phyloP scores from a whole-genome alignment of 2,888 invertebrate species.

The Autographa gamma region DNA sequence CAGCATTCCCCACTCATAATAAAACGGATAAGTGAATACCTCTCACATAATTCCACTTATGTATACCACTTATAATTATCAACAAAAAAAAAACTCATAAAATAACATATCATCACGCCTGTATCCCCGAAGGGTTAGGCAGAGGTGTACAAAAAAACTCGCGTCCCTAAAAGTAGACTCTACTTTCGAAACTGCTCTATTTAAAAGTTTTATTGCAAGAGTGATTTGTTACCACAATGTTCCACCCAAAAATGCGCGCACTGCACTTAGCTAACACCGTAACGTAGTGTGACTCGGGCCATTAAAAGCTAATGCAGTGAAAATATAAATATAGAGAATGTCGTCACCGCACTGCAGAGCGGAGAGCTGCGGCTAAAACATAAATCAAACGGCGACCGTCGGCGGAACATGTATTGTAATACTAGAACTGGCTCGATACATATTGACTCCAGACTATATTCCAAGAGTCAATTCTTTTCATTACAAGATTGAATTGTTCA shows the following conservation, averaged over 20 bases:
- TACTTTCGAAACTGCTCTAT: not conserved
- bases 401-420: not conserved
- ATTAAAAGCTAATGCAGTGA: conserved; percentile 41
- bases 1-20: not conserved
- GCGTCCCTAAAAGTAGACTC: not conserved
- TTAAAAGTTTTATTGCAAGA: conserved; percentile 3
- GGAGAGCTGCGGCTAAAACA: conserved; percentile 32
- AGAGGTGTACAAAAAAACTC: too few species aligned
- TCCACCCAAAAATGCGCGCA: not conserved
- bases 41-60: not conserved
- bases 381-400: conserved; percentile 24
- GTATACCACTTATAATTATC: too few species aligned
- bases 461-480: not conserved
- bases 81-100: too few species aligned
- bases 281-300: conserved; percentile 17
- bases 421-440: not conserved
- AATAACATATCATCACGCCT: too few species aligned
- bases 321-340: conserved; percentile 44
- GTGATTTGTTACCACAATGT: not conserved
- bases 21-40: not conserved
- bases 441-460: not conserved
- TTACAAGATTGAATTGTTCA: not conserved
- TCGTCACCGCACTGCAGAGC: conserved; percentile 48
- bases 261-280: not conserved
- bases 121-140: too few species aligned